A percentile compares a stretch with the other conserved stretches of the same genome.
phyloP scores from a whole-genome alignment of 2,888 invertebrate species.

The Selenia dentaria region DNA sequence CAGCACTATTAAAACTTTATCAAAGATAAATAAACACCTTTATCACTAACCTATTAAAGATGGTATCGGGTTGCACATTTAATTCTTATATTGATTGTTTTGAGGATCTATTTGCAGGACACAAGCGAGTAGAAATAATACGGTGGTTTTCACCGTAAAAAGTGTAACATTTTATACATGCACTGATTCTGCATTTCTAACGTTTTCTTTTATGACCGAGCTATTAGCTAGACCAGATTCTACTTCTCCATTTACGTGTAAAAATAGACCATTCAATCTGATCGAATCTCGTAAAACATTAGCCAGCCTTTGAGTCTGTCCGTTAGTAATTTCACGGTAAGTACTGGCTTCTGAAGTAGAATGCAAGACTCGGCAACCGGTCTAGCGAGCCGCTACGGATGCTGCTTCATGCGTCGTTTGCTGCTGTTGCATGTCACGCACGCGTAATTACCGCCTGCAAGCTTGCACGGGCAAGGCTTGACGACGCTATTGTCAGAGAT shows the following conservation, averaged over 20 bases:
- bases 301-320: slow-evolving; percentile 5
- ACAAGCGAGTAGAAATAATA: too few species aligned
- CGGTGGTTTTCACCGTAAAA: too few species aligned
- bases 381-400: slow-evolving; percentile 16
- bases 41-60: too few species aligned
- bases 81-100: too few species aligned
- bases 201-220: too few species aligned
- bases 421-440: slow-evolving; percentile 28
- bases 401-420: slow-evolving; percentile 31
- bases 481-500: slow-evolving; percentile 24
- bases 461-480: slow-evolving; percentile 16
- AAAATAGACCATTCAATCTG: slow-evolving; percentile 9
- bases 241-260: not conserved
- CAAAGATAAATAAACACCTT: too few species aligned
- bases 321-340: slow-evolving; percentile 2
- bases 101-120: too few species aligned
- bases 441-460: slow-evolving; percentile 28
- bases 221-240: too few species aligned
- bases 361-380: slow-evolving; percentile 21
- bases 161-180: too few species aligned
- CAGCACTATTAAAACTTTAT: too few species aligned
- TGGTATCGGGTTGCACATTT: too few species aligned
- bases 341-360: slow-evolving; percentile 5
- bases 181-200: too few species aligned
- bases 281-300: slow-evolving; percentile 16